Evolutionary conservation across 2,113 vertebrate genomes (phyloP).

Genomic region (Brachypodius melanocephalos): DNA sequence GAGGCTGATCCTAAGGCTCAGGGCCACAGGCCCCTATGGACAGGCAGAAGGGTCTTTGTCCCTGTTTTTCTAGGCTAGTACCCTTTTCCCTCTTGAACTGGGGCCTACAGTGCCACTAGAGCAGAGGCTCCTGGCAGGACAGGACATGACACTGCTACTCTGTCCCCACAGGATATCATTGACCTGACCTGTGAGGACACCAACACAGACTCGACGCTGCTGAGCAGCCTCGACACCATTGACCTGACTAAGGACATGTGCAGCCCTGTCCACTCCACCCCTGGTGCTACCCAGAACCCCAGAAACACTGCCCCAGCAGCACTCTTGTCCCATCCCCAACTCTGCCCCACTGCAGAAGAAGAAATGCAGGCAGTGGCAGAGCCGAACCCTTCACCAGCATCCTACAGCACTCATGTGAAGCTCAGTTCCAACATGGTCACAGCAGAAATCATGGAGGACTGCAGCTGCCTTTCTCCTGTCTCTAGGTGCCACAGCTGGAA

Average conservation of each 20-base stretch:
- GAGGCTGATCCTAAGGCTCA: neutral
- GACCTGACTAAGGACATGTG: slow-evolving; percentile 68
- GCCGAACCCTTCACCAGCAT: neutral
- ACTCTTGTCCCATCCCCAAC: neutral
- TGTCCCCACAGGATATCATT: slow-evolving; percentile 71
- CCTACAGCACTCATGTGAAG: neutral
- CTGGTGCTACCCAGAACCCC: neutral
- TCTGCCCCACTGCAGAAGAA: neutral
- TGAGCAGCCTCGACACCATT: slow-evolving; percentile 25
- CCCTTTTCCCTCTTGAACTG: neutral
- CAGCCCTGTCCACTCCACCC: neutral
- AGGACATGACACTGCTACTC: neutral
- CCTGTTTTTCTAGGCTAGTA: neutral
- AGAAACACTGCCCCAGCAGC: neutral
- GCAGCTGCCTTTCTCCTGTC: neutral
- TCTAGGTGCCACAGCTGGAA: neutral
- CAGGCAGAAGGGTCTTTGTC: neutral
- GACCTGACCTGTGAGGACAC: slow-evolving; percentile 73
- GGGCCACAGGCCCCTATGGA: neutral
- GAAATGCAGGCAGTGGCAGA: rapidly evolving
- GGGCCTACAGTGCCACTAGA: neutral
- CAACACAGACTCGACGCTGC: rapidly evolving
- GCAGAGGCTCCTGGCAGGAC: neutral
- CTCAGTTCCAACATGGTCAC: neutral
- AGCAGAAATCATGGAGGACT: neutral